phyloP scores from a whole-genome alignment of 2,888 invertebrate species.

The Lithophane ornitopus region DNA sequence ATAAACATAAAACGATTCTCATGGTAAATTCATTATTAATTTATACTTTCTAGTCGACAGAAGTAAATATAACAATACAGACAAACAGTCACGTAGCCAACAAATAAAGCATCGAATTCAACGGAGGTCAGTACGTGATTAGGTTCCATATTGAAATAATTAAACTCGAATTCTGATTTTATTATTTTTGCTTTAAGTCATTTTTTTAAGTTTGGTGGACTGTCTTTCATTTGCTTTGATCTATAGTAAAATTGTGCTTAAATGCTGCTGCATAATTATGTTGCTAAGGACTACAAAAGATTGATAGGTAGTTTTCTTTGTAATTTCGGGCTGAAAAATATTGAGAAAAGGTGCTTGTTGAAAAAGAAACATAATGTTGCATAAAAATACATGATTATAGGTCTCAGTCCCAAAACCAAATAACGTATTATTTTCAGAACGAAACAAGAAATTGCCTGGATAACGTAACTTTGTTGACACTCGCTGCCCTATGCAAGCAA shows the following conservation, averaged over 20 bases:
- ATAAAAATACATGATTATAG: neutral
- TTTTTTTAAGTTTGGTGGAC: too few species aligned
- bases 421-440: neutral
- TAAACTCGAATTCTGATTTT: neutral
- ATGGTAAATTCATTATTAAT: constrained; percentile 17
- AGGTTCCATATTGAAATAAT: neutral
- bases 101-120: neutral
- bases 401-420: neutral
- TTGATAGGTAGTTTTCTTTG: neutral
- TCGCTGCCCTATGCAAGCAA: neutral
- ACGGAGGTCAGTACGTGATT: constrained; percentile 2
- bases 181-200: neutral
- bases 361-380: too few species aligned
- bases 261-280: neutral
- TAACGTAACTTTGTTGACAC: neutral
- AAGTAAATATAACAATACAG: constrained; percentile 6
- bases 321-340: neutral
- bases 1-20: constrained; percentile 14
- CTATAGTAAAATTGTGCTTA: neutral
- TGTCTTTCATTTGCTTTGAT: neutral
- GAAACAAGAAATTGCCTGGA: neutral
- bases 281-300: neutral
- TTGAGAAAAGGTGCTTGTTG: too few species aligned
- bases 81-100: constrained; percentile 6
- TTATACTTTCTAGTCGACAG: constrained; percentile 2